Evolutionary conservation across 2,797 vertebrate genomes (phyloP).

Genomic region (Lepus townsendii): DNA sequence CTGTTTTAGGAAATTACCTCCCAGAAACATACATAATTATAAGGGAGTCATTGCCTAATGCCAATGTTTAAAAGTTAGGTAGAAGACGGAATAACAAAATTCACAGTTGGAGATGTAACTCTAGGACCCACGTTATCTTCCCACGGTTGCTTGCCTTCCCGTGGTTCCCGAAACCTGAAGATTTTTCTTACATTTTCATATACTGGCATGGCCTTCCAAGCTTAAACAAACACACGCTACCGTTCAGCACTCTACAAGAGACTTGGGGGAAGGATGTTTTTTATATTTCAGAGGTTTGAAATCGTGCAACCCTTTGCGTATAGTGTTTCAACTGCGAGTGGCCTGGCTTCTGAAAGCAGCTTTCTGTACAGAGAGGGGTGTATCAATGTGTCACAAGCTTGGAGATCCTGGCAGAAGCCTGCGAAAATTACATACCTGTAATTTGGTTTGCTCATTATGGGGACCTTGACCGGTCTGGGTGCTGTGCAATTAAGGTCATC

Average conservation of each 20-base stretch:
- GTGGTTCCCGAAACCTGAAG: not conserved
- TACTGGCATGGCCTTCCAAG: conserved; percentile 18
- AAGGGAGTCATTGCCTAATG: not conserved
- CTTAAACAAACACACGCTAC: conserved; percentile 12
- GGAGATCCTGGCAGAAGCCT: conserved; percentile 74
- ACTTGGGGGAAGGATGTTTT: conserved; percentile 60
- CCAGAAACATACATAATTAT: conserved; percentile 36
- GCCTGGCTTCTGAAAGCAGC: conserved; percentile 71
- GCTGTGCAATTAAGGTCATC: conserved; percentile 70
- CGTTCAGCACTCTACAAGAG: conserved; percentile 38
- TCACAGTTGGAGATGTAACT: not conserved
- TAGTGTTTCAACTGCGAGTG: conserved; percentile 58
- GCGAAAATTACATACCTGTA: conserved; percentile 74
- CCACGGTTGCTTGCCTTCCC: not conserved
- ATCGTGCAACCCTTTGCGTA: conserved; percentile 44
- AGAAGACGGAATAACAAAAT: not conserved
- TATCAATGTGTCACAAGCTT: conserved; percentile 77
- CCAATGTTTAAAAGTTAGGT: conserved; percentile 45
- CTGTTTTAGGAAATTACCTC: conserved; percentile 54
- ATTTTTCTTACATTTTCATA: conserved; percentile 56
- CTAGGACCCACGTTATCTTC: not conserved
- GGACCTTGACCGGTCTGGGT: conserved; percentile 72
- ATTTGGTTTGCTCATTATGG: conserved; percentile 80
- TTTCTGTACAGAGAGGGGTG: conserved; percentile 61
- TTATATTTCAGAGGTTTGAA: conserved; percentile 64